These are phyloP conservation scores for Kryphioiulus occultus DNA, from an alignment of 2,888 invertebrate species.

Conservation along the genomic window DNA sequence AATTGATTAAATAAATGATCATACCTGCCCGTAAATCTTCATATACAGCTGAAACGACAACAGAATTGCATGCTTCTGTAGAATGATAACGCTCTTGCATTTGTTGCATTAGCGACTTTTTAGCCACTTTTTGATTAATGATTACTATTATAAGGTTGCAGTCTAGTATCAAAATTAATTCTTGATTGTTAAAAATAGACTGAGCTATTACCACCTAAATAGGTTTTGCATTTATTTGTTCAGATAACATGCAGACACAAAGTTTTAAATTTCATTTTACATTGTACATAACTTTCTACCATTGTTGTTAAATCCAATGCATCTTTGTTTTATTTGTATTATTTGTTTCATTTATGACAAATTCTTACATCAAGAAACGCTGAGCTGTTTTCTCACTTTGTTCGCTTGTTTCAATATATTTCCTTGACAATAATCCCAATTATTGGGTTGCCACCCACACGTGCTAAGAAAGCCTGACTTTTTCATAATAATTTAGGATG, in stretches of 20 bases:
- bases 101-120: neutral
- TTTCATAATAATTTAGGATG: neutral
- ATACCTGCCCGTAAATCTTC: neutral
- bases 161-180: neutral
- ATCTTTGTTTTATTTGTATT: conserved; percentile 31
- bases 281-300: conserved; percentile 35
- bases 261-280: conserved; percentile 31
- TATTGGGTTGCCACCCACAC: neutral
- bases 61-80: neutral
- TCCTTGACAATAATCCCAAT: neutral
- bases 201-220: neutral
- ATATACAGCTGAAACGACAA: neutral
- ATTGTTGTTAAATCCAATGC: conserved; percentile 36
- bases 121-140: neutral
- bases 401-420: neutral
- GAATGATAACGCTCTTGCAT: neutral
- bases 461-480: neutral
- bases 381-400: neutral
- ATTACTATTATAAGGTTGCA: neutral
- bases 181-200: neutral
- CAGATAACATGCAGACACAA: neutral
- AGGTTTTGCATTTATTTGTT: conserved; percentile 3
- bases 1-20: neutral
- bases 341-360: conserved; percentile 35
- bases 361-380: conserved; percentile 22